Percentiles rank a stretch among this genome's conserved stretches.
Conservation (phyloP, 2,797 vertebrate genomes). For the Tamandua tetradactyla region DNA sequence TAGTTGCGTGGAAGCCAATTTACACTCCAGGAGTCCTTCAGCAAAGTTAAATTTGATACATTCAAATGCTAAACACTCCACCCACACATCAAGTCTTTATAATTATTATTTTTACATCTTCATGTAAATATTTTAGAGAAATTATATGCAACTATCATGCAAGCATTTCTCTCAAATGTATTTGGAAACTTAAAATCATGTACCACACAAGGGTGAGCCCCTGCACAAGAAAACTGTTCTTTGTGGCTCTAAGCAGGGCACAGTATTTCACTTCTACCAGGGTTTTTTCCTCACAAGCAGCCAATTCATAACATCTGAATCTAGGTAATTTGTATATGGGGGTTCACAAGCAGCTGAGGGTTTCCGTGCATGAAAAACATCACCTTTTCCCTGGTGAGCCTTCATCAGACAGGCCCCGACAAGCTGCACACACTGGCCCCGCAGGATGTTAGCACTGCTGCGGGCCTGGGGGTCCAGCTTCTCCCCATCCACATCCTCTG, state of each 20-base stretch:
- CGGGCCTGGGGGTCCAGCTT: slow-evolving; percentile 80
- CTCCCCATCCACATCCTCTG: slow-evolving; percentile 88
- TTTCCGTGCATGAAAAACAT: background rate
- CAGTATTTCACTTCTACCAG: background rate
- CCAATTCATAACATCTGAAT: no score
- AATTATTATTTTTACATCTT: background rate
- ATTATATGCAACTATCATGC: background rate
- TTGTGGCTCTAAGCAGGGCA: no score
- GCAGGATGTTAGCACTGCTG: slow-evolving; percentile 86
- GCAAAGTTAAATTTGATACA: background rate
- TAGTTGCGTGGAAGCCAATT: background rate
- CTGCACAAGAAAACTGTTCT: background rate
- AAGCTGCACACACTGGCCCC: slow-evolving; percentile 92
- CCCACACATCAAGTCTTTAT: background rate
- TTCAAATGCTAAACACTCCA: background rate
- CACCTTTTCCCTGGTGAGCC: slow-evolving; percentile 95
- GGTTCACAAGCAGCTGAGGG: background rate
- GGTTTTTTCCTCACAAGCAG: background rate
- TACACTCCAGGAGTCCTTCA: background rate
- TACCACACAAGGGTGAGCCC: background rate
- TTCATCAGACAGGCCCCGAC: slow-evolving; percentile 95
- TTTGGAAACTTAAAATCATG: background rate
- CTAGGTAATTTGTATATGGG: no score
- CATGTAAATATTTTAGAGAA: background rate
- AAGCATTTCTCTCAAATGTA: background rate